These are phyloP conservation scores for Hippoglossus hippoglossus DNA, from an alignment of 2,797 vertebrate genomes.

Conservation along the genomic window DNA sequence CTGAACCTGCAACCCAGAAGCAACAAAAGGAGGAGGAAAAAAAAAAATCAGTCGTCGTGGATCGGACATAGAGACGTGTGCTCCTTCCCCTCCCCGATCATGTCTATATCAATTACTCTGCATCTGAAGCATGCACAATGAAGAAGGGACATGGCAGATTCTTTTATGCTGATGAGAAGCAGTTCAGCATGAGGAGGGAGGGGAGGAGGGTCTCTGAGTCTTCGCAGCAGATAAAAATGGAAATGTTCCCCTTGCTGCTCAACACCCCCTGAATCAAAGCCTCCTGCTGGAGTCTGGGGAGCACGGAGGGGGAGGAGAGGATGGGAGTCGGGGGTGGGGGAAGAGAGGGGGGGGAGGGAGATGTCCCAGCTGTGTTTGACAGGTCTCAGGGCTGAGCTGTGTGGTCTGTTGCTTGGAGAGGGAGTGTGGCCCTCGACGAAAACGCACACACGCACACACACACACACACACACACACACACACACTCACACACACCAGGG, in stretches of 20 bases:
- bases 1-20: slow-evolving; percentile 74
- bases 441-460: slow-evolving; percentile 27
- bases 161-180: slow-evolving; percentile 80
- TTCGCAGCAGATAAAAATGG: slow-evolving; percentile 81
- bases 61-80: slow-evolving; percentile 58
- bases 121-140: slow-evolving; percentile 57
- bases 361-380: slow-evolving; percentile 86
- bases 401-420: slow-evolving; percentile 75
- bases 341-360: slow-evolving; percentile 46
- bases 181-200: slow-evolving; percentile 60
- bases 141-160: slow-evolving; percentile 64
- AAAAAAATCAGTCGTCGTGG: slow-evolving; percentile 44
- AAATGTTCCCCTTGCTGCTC: slow-evolving; percentile 75
- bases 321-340: slow-evolving; percentile 8
- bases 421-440: slow-evolving; percentile 28
- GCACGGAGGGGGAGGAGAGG: slow-evolving; percentile 41
- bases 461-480: not conserved
- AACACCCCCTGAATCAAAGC: slow-evolving; percentile 80
- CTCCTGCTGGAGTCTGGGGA: slow-evolving; percentile 73
- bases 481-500: not conserved
- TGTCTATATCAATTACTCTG: slow-evolving; percentile 72
- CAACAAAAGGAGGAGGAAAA: slow-evolving; percentile 40
- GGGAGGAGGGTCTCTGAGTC: slow-evolving; percentile 68
- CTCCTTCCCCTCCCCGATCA: slow-evolving; percentile 57
- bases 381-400: slow-evolving; percentile 79